Conservation (phyloP, 2,888 invertebrate species). For the Proisotoma minuta region DNA sequence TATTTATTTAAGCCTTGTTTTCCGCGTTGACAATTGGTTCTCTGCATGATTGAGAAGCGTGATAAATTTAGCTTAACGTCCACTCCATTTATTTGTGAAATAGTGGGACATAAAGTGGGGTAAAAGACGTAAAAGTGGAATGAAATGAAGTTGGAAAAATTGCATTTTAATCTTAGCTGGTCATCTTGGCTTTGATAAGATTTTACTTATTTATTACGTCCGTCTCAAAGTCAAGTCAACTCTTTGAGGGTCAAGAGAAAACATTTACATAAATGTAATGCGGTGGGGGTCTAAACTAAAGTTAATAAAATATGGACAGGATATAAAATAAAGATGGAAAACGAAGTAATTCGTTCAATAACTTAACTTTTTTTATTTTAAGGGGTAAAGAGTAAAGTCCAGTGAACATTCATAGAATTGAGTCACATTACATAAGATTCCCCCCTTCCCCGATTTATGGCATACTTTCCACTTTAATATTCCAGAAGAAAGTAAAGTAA, state of each 20-base stretch:
- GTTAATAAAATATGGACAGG: conserved; percentile 5
- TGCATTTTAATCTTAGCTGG: neutral
- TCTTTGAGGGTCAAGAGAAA: neutral
- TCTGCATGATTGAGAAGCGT: too few relatives aligned
- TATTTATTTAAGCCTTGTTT: too few relatives aligned
- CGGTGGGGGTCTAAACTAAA: neutral
- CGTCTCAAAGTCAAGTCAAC: neutral
- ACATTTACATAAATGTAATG: conserved; percentile 6
- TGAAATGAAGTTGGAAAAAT: too few relatives aligned
- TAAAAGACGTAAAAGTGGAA: too few relatives aligned
- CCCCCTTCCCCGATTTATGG: neutral
- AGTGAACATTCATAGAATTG: neutral
- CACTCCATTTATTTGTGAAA: too few relatives aligned
- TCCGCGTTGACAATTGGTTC: too few relatives aligned
- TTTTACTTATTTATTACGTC: conserved; percentile 1
- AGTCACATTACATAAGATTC: neutral
- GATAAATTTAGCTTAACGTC: too few relatives aligned
- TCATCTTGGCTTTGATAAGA: neutral
- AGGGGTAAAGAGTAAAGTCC: neutral
- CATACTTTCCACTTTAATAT: neutral
- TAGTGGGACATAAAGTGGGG: too few relatives aligned
- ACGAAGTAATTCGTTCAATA: too few relatives aligned
- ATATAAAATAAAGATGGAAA: conserved; percentile 11
- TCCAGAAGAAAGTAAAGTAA: neutral
- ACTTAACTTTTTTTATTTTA: too few relatives aligned